These are phyloP conservation scores for Caenorhabditis zanzibari DNA, from an alignment of 2,888 invertebrate species.

Conservation along the genomic window DNA sequence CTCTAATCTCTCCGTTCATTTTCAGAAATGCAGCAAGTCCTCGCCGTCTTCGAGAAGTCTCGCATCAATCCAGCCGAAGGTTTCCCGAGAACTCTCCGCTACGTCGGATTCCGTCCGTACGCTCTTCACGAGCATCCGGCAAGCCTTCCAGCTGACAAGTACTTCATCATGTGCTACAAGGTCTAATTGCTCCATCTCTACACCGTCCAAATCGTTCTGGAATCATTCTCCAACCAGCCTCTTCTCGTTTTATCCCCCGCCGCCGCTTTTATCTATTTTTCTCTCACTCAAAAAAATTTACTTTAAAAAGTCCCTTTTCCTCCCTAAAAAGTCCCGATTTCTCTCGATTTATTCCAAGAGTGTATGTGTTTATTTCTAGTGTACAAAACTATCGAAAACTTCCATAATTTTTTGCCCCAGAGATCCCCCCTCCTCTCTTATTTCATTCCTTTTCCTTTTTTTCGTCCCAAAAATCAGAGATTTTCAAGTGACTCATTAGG, in stretches of 20 bases:
- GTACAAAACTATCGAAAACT: constrained; percentile 20
- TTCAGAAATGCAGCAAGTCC: constrained; percentile 68
- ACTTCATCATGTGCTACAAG: constrained; percentile 75
- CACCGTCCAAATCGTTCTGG: background rate
- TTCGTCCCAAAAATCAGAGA: constrained; percentile 1
- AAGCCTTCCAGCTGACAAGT: constrained; percentile 59
- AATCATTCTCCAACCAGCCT: constrained; percentile 2
- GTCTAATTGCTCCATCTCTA: constrained; percentile 58
- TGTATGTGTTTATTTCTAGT: constrained; percentile 24
- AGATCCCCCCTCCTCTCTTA: constrained; percentile 11
- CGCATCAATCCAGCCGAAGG: constrained; percentile 66
- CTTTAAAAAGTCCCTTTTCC: constrained; percentile 16
- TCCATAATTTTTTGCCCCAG: constrained; percentile 26
- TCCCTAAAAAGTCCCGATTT: background rate
- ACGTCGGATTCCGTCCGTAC: constrained; percentile 75
- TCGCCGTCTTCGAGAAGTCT: constrained; percentile 72
- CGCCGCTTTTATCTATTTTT: background rate
- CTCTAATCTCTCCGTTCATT: background rate
- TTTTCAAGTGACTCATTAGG: background rate
- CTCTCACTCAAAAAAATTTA: constrained; percentile 27
- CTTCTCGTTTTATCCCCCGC: constrained; percentile 38
- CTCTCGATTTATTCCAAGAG: background rate
- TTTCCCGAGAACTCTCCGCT: constrained; percentile 75
- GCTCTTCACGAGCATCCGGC: constrained; percentile 70
- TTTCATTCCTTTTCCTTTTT: background rate